These are phyloP conservation scores for Eupithecia insigniata DNA, from an alignment of 2,888 invertebrate species.

Conservation along the genomic window DNA sequence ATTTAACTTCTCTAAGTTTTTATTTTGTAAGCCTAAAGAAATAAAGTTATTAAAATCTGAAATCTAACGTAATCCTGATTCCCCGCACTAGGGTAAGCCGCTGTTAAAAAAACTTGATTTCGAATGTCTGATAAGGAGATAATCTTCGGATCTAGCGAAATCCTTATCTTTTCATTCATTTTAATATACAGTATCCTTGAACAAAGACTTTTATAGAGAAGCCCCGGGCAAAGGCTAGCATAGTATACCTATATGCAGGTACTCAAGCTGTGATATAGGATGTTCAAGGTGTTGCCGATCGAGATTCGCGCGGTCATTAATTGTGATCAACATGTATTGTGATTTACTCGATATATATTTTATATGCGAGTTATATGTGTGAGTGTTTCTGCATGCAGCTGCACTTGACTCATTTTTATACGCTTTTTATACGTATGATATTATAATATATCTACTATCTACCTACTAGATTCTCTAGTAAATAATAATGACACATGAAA, in stretches of 20 bases:
- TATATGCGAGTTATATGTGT: slow-evolving; percentile 22
- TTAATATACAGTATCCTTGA: background rate
- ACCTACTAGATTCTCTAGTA: background rate
- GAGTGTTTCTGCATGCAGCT: slow-evolving; percentile 60
- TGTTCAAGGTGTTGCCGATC: slow-evolving; percentile 41
- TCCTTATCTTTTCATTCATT: background rate
- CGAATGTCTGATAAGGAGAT: background rate
- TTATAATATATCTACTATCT: too few species aligned
- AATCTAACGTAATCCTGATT: background rate
- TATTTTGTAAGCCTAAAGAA: background rate
- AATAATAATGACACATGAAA: background rate
- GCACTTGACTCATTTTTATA: slow-evolving; percentile 74
- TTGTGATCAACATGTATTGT: slow-evolving; percentile 65
- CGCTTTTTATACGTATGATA: slow-evolving; percentile 34
- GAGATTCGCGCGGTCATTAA: slow-evolving; percentile 66
- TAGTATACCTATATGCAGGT: slow-evolving; percentile 5
- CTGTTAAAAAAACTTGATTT: background rate
- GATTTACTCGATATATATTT: slow-evolving; percentile 72
- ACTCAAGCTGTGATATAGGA: slow-evolving; percentile 15
- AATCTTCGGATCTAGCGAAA: background rate
- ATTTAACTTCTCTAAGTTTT: too few species aligned
- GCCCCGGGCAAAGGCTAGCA: background rate
- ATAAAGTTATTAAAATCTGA: too few species aligned
- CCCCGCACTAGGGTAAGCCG: background rate
- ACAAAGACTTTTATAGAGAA: background rate